phyloP scores from a whole-genome alignment of 1,140 invertebrate species.

The Drosophila subobscura region DNA sequence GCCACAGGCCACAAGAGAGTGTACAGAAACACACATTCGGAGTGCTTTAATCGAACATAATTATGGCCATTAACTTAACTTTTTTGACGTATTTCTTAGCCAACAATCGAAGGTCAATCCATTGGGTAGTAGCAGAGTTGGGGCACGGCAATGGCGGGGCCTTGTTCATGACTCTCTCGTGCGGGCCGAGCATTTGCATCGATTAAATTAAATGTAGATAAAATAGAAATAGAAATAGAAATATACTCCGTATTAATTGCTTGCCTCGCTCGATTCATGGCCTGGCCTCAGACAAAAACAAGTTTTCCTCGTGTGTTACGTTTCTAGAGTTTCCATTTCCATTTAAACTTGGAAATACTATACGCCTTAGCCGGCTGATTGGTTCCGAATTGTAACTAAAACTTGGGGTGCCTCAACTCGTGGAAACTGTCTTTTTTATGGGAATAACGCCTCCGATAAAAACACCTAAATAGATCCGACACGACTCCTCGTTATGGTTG shows the following conservation, averaged over 20 bases:
- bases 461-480: conserved; percentile 41
- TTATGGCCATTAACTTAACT: conserved; percentile 35
- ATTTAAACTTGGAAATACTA: conserved; percentile 30
- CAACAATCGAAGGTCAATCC: conserved; percentile 41
- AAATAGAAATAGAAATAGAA: conserved; percentile 34
- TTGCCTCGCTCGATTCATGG: conserved; percentile 43
- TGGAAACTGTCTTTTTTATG: conserved; percentile 15
- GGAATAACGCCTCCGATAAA: conserved; percentile 38
- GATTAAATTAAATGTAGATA: conserved; percentile 56
- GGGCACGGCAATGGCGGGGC: too few relatives aligned
- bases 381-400: conserved; percentile 56
- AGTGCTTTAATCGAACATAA: conserved; percentile 32
- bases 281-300: conserved; percentile 58
- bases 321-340: conserved; percentile 48
- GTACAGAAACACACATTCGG: not conserved
- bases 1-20: not conserved
- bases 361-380: conserved; percentile 18
- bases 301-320: conserved; percentile 48
- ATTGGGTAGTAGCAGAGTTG: not conserved
- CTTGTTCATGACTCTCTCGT: conserved; percentile 29
- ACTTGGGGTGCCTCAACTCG: not conserved
- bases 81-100: conserved; percentile 42
- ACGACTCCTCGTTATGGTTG: conserved; percentile 29
- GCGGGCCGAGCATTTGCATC: conserved; percentile 34
- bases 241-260: conserved; percentile 16